Percentiles rank a stretch among this genome's conserved stretches.
Evolutionary conservation across 2,113 vertebrate genomes (phyloP).

Genomic region (Loxodonta africana): DNA sequence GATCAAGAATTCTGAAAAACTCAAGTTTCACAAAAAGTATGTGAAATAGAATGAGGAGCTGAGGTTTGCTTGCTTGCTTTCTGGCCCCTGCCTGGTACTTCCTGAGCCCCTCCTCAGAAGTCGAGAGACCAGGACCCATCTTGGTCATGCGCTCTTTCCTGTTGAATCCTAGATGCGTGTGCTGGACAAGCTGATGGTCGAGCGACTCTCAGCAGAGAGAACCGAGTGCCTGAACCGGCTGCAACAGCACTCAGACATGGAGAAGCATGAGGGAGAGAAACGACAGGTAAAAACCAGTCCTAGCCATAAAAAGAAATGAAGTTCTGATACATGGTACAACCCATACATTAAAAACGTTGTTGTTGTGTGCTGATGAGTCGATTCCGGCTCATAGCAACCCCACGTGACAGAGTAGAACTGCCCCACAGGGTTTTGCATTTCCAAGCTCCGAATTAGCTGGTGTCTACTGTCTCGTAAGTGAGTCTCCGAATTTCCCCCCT

Average conservation of each 20-base stretch:
- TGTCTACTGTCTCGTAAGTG: not conserved
- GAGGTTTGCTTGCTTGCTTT: not conserved
- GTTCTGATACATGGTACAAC: not conserved
- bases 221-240: constrained; percentile 94
- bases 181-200: constrained; percentile 95
- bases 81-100: not conserved
- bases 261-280: constrained; percentile 92
- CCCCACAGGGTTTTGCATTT: not conserved
- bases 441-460: not conserved
- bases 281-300: constrained; percentile 90
- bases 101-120: not conserved
- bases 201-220: constrained; percentile 95
- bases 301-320: not conserved
- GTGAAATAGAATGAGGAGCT: not conserved
- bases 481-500: not conserved
- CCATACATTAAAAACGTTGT: not conserved
- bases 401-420: not conserved
- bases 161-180: constrained; percentile 90
- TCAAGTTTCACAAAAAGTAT: too few species aligned
- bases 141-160: not conserved
- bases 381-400: not conserved
- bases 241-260: constrained; percentile 90
- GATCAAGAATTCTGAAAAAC: not conserved
- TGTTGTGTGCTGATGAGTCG: too few species aligned
- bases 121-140: not conserved